A percentile compares a stretch with the other conserved stretches of the same genome.
phyloP scores from a whole-genome alignment of 2,113 vertebrate genomes.

The Clarias gariepinus region DNA sequence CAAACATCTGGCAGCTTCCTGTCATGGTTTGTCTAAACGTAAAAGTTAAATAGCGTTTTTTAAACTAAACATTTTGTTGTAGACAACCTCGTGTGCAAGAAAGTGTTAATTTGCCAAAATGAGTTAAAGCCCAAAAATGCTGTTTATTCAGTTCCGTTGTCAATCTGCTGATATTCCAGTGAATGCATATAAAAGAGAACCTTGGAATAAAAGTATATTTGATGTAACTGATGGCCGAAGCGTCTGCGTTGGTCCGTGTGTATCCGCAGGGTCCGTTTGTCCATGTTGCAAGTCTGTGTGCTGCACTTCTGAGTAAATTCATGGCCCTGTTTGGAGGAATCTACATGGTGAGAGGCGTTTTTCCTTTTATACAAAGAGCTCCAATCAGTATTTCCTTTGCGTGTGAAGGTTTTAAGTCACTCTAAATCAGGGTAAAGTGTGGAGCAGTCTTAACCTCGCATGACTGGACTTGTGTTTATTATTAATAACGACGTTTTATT shows the following conservation, averaged over 20 bases:
- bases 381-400: neutral
- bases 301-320: conserved; percentile 90
- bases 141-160: too few species aligned
- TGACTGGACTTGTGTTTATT: neutral
- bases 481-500: neutral
- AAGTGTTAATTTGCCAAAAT: too few species aligned
- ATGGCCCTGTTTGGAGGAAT: conserved; percentile 93
- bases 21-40: too few species aligned
- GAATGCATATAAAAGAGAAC: neutral
- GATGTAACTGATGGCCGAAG: neutral
- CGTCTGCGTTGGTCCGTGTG: neutral
- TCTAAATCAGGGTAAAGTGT: neutral
- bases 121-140: too few species aligned
- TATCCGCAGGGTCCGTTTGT: conserved; percentile 76
- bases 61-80: too few species aligned
- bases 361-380: neutral
- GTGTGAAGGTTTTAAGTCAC: neutral
- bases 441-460: neutral
- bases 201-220: neutral
- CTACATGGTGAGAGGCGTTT: conserved; percentile 80
- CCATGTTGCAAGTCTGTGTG: conserved; percentile 93
- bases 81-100: too few species aligned
- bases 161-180: neutral
- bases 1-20: too few species aligned
- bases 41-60: too few species aligned